These are phyloP conservation scores for Uropsilus gracilis DNA, from an alignment of 2,113 vertebrate genomes.

Conservation along the genomic window DNA sequence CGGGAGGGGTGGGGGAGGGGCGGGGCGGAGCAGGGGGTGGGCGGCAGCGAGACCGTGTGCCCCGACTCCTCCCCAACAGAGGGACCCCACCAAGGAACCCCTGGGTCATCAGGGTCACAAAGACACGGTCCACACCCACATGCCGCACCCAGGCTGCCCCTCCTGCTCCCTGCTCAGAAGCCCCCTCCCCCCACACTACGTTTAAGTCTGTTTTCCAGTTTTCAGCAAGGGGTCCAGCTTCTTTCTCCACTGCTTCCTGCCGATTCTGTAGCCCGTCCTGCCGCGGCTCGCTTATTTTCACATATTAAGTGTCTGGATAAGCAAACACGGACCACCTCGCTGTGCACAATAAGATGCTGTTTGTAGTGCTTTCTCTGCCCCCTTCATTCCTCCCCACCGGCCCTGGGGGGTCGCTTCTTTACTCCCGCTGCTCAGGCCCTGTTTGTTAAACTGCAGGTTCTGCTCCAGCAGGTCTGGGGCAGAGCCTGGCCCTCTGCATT, in stretches of 20 bases:
- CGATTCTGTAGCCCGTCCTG: background rate
- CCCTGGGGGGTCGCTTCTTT: no score
- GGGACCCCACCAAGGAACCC: no score
- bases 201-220: background rate
- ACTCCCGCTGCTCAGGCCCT: background rate
- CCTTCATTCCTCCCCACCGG: background rate
- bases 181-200: rapidly evolving
- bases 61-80: no score
- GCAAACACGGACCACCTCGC: no score
- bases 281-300: background rate
- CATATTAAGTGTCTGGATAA: background rate
- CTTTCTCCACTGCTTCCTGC: background rate
- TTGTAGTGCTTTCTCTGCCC: no score
- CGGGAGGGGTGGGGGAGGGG: no score
- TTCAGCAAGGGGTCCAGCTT: background rate
- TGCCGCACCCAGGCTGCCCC: background rate
- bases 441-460: background rate
- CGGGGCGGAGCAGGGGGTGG: background rate
- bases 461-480: background rate
- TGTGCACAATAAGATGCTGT: background rate
- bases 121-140: background rate
- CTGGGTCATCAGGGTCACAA: no score
- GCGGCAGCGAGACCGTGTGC: no score
- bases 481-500: background rate
- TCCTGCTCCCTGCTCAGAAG: rapidly evolving